These are phyloP conservation scores for Stenolophus ochropezus DNA, from an alignment of 2,888 invertebrate genomes.

Conservation along the genomic window DNA sequence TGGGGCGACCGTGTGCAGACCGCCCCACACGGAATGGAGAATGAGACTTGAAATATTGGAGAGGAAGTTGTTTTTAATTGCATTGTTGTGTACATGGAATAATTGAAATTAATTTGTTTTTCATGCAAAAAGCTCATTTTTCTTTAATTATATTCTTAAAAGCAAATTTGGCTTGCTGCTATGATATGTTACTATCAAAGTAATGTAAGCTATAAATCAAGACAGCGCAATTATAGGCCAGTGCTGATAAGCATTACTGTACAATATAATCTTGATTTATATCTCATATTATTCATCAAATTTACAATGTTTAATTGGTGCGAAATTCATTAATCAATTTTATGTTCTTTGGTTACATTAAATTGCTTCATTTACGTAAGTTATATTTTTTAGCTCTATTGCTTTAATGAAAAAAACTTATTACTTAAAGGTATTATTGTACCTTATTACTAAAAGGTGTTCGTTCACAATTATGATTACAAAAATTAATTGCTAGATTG, in stretches of 20 bases:
- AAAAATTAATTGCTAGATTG: too few species aligned
- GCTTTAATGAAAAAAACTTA: too few species aligned
- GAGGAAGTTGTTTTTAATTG: conserved; percentile 33
- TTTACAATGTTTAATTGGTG: neutral
- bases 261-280: neutral
- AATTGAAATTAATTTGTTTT: conserved; percentile 29
- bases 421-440: too few species aligned
- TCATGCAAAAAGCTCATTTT: neutral
- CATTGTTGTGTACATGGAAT: conserved; percentile 2
- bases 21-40: neutral
- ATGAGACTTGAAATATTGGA: conserved; percentile 10
- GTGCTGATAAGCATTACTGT: neutral
- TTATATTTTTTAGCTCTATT: neutral
- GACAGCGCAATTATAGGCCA: neutral
- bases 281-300: neutral
- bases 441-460: too few species aligned
- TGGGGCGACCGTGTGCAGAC: conserved; percentile 8
- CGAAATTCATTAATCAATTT: neutral
- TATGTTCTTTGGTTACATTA: neutral
- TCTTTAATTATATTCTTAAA: conserved; percentile 19
- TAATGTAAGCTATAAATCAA: neutral
- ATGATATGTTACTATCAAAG: neutral
- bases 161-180: neutral
- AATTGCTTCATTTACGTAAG: too few species aligned
- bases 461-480: too few species aligned